These are phyloP conservation scores for Sinelater perroti DNA, from an alignment of 2,888 invertebrate genomes.

Conservation along the genomic window DNA sequence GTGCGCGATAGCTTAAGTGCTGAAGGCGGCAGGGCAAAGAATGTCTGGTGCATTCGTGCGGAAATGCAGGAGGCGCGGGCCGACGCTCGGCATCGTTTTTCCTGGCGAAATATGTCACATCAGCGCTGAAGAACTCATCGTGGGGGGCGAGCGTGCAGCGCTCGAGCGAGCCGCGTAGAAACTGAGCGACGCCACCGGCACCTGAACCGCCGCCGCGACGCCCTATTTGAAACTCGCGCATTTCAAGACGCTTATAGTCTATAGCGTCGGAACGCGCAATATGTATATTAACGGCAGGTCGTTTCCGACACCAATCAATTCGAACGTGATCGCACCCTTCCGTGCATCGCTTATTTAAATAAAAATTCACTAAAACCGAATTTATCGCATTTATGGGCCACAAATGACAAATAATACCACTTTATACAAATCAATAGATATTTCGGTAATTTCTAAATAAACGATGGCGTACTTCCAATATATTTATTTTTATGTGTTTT, in stretches of 20 bases:
- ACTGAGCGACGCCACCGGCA: conserved; percentile 41
- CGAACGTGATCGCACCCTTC: too few species aligned
- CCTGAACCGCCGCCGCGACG: conserved; percentile 37
- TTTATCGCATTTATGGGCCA: too few species aligned
- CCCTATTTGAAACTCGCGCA: conserved; percentile 38
- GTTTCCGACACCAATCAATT: conserved; percentile 11
- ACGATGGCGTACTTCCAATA: too few species aligned
- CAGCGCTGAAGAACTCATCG: conserved; percentile 20
- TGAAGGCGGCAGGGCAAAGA: not conserved
- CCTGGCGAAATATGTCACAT: conserved; percentile 23
- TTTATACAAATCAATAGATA: too few species aligned
- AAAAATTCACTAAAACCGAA: too few species aligned
- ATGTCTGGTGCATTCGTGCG: conserved; percentile 3
- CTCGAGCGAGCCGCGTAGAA: conserved; percentile 34
- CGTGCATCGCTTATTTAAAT: too few species aligned
- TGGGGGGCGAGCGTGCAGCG: conserved; percentile 23
- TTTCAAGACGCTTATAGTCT: conserved; percentile 25
- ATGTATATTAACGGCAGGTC: conserved; percentile 8
- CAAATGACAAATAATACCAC: too few species aligned
- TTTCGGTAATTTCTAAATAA: too few species aligned
- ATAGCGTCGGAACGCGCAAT: conserved; percentile 13
- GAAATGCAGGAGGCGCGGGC: too few species aligned
- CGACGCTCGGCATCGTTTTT: too few species aligned
- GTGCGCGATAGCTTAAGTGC: conserved; percentile 1
- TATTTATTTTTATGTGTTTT: too few species aligned